Percentiles rank a stretch among this genome's conserved stretches.
Conservation (phyloP, 1,140 invertebrate species). For the Sitobion miscanthi region DNA sequence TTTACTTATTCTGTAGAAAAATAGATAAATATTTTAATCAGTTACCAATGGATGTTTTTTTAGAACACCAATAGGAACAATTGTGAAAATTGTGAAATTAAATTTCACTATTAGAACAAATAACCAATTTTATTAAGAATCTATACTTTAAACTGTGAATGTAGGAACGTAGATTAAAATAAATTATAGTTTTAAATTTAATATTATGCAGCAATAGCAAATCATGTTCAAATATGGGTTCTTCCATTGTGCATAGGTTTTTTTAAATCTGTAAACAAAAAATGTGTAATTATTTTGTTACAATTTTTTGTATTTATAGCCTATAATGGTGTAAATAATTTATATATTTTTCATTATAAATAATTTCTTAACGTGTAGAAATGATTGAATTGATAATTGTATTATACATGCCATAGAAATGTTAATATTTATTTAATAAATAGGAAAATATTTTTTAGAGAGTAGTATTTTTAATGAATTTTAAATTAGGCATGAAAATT, state of each 20-base stretch:
- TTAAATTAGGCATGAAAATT: constrained; percentile 21
- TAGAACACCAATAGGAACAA: constrained; percentile 53
- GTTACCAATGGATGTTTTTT: constrained; percentile 52
- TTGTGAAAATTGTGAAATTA: constrained; percentile 52
- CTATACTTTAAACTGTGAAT: constrained; percentile 35
- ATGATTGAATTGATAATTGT: constrained; percentile 39
- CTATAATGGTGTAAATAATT: constrained; percentile 53
- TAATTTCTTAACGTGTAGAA: constrained; percentile 47
- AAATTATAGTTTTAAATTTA: constrained; percentile 39
- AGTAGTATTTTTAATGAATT: constrained; percentile 45
- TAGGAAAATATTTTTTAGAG: constrained; percentile 54
- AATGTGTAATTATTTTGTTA: constrained; percentile 56
- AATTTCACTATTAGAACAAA: constrained; percentile 52
- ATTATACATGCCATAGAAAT: constrained; percentile 52
- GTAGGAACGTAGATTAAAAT: neutral
- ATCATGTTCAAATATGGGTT: constrained; percentile 51
- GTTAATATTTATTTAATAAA: constrained; percentile 53
- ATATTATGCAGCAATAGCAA: constrained; percentile 31
- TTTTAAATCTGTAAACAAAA: constrained; percentile 39
- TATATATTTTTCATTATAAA: constrained; percentile 54
- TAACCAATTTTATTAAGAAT: constrained; percentile 42
- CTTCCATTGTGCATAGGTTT: constrained; percentile 51
- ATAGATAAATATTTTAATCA: constrained; percentile 52
- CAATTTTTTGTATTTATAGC: constrained; percentile 35
- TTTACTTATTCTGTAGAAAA: constrained; percentile 32